A percentile compares a stretch with the other conserved stretches of the same genome.
These are phyloP conservation scores for Aphelenchoides bicaudatus DNA, from an alignment of 2,888 invertebrate species.

Conservation along the genomic window DNA sequence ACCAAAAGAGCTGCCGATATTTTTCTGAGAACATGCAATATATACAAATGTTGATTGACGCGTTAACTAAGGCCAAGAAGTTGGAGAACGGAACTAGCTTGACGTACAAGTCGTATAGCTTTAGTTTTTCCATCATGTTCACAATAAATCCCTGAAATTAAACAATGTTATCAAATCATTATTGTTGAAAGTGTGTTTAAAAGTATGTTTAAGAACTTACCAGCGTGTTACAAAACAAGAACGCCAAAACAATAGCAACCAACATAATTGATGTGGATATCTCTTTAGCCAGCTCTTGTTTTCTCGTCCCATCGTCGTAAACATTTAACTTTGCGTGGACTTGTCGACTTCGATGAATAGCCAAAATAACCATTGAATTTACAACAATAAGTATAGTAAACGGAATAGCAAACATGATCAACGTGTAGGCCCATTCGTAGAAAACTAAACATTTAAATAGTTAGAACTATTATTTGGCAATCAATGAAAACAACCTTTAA, in stretches of 20 bases:
- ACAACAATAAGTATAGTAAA: conserved; percentile 55
- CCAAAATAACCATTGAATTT: conserved; percentile 55
- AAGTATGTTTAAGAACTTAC: conserved; percentile 27
- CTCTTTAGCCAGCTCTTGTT: conserved; percentile 52
- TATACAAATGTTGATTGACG: conserved; percentile 43
- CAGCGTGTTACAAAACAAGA: conserved; percentile 62
- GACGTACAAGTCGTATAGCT: conserved; percentile 32
- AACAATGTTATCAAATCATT: too few species aligned
- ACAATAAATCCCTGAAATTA: conserved; percentile 40
- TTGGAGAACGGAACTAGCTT: conserved; percentile 39
- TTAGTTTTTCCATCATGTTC: conserved; percentile 40
- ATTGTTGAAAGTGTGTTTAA: conserved; percentile 15
- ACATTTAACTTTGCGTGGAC: conserved; percentile 41
- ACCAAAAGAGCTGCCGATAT: conserved; percentile 37
- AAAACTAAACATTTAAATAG: conserved; percentile 28
- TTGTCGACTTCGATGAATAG: conserved; percentile 45
- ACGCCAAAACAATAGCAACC: conserved; percentile 63
- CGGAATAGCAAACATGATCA: conserved; percentile 52
- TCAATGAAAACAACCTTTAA: not conserved
- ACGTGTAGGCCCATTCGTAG: conserved; percentile 44
- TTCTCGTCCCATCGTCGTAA: conserved; percentile 33
- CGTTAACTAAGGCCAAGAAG: conserved; percentile 40
- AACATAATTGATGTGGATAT: conserved; percentile 64
- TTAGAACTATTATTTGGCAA: too few species aligned
- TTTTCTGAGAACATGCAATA: conserved; percentile 41